Evolutionary conservation across 2,797 vertebrate genomes (phyloP).

Genomic region (Prunella strophiata): DNA sequence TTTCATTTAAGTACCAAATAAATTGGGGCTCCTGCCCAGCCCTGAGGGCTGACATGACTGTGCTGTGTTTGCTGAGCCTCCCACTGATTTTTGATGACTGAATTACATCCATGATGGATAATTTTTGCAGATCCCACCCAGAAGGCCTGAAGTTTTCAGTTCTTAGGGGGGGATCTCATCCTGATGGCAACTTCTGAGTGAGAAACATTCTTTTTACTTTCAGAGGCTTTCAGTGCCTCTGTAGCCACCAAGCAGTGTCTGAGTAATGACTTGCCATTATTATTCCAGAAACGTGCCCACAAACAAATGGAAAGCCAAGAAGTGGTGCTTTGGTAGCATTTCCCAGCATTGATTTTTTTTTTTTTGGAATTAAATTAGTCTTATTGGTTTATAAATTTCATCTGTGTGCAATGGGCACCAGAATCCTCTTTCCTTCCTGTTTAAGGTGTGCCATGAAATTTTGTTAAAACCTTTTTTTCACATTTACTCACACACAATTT

Average conservation of each 20-base stretch:
- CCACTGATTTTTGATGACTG: background rate
- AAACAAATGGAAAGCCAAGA: background rate
- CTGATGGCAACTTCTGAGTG: background rate
- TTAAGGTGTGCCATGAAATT: background rate
- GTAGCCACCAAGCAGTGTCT: background rate
- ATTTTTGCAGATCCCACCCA: background rate
- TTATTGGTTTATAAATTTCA: constrained; percentile 19
- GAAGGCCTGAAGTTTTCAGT: background rate
- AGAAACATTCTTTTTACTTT: background rate
- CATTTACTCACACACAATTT: background rate
- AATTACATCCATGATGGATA: background rate
- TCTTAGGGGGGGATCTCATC: background rate
- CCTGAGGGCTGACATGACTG: background rate
- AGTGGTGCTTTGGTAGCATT: constrained; percentile 1
- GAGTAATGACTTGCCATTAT: background rate
- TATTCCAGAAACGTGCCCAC: constrained; percentile 8
- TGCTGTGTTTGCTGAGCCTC: background rate
- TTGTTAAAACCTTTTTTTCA: background rate
- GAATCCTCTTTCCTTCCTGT: background rate
- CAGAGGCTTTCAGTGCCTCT: background rate
- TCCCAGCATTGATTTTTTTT: background rate
- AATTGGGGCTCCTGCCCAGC: background rate
- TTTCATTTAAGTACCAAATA: background rate
- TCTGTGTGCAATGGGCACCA: background rate
- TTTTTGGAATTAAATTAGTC: background rate